These are phyloP conservation scores for Octodonta nipae DNA, from an alignment of 2,888 invertebrate genomes.

Conservation along the genomic window DNA sequence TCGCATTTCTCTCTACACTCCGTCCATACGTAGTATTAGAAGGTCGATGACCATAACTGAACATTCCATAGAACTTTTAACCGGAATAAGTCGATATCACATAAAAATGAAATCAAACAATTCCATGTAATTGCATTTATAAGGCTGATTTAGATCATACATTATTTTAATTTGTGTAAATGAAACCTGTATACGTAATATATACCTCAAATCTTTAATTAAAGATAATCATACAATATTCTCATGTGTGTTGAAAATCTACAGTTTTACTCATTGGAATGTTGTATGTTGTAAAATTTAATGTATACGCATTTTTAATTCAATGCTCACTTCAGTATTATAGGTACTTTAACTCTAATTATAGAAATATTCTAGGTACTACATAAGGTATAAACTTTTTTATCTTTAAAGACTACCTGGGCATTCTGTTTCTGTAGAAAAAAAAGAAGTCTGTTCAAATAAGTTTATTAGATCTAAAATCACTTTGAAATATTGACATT, in stretches of 20 bases:
- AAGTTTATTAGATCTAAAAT: conserved; percentile 9
- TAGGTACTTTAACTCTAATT: too few relatives aligned
- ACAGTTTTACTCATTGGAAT: too few relatives aligned
- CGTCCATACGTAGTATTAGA: too few relatives aligned
- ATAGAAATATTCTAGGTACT: conserved; percentile 7
- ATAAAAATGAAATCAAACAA: too few relatives aligned
- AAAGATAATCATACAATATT: too few relatives aligned
- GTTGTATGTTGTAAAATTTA: conserved; percentile 9
- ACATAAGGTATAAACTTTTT: background rate
- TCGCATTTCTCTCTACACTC: too few relatives aligned
- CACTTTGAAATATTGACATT: background rate
- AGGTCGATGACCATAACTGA: too few relatives aligned
- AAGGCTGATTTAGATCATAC: conserved; percentile 24
- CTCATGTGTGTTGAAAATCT: conserved; percentile 2
- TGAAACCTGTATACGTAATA: conserved; percentile 49
- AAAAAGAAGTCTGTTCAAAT: conserved; percentile 8
- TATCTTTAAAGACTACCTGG: background rate
- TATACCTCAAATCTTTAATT: conserved; percentile 43
- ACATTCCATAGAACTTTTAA: too few relatives aligned
- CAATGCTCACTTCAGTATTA: conserved; percentile 36
- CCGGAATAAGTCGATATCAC: too few relatives aligned
- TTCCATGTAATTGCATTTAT: too few relatives aligned
- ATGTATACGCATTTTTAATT: conserved; percentile 28
- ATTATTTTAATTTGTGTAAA: conserved; percentile 14
- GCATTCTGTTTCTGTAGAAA: too few relatives aligned